Conservation (phyloP, 2,888 invertebrate genomes). For the Ophonus ardosiacus region DNA sequence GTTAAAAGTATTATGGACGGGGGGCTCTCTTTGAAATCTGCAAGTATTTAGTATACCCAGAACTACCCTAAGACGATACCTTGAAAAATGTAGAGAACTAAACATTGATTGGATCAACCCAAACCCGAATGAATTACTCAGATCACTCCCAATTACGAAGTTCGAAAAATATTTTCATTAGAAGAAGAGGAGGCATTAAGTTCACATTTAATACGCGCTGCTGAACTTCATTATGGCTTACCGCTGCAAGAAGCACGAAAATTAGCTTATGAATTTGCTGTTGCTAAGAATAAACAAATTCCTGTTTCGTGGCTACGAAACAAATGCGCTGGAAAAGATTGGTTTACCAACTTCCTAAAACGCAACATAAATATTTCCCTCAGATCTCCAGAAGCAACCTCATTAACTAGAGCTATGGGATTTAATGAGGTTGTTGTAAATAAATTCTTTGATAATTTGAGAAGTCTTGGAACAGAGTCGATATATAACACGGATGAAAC, state of each 20-base stretch:
- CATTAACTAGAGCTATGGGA: slow-evolving; percentile 66
- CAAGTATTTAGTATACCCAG: slow-evolving; percentile 4
- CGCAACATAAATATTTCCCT: slow-evolving; percentile 65
- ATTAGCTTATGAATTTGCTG: slow-evolving; percentile 8
- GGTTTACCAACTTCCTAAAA: slow-evolving; percentile 65
- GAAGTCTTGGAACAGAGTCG: slow-evolving; percentile 64
- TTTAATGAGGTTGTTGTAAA: slow-evolving; percentile 67
- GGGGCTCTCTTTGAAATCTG: background rate
- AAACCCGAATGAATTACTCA: background rate
- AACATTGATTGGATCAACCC: background rate
- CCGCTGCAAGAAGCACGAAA: background rate
- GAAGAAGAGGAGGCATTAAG: slow-evolving; percentile 16
- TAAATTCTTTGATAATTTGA: slow-evolving; percentile 67
- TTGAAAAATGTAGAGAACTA: background rate
- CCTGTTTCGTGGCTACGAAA: background rate
- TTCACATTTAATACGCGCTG: slow-evolving; percentile 10
- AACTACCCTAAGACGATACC: background rate
- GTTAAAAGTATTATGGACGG: slow-evolving; percentile 46
- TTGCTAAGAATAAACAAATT: slow-evolving; percentile 1
- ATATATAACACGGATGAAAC: slow-evolving; percentile 73
- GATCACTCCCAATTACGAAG: slow-evolving; percentile 11
- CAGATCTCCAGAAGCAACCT: slow-evolving; percentile 66
- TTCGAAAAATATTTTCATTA: slow-evolving; percentile 1
- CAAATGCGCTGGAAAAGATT: slow-evolving; percentile 52
- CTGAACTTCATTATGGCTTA: slow-evolving; percentile 50